Conservation (phyloP, 92 coral and sea anemone genomes). For the Blastomussa wellsi region DNA sequence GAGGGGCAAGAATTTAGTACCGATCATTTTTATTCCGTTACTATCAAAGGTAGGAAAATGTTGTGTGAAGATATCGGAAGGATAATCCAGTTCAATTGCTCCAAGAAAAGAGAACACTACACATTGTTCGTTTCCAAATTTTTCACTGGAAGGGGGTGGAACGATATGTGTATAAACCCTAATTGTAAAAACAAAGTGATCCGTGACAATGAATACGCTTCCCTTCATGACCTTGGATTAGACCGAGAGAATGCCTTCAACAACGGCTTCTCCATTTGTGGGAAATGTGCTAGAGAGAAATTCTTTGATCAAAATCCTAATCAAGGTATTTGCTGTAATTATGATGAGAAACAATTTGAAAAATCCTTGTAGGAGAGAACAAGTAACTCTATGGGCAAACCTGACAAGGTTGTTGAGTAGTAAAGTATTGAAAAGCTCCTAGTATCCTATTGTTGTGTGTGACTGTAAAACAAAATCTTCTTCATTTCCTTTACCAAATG, state of each 20-base stretch:
- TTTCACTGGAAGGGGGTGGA: no score
- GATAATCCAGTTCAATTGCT: neutral
- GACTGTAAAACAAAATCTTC: no score
- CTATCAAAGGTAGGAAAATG: neutral
- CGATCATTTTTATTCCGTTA: neutral
- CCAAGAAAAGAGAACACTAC: neutral
- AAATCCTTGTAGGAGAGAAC: no score
- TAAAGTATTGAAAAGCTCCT: no score
- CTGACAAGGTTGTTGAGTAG: no score
- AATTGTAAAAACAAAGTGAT: no score
- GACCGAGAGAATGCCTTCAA: neutral
- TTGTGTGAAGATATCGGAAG: neutral
- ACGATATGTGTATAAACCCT: no score
- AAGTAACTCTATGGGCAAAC: no score
- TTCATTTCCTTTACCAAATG: no score
- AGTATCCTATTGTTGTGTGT: no score
- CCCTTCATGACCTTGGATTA: no score
- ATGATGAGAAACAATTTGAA: neutral
- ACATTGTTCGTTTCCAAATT: conserved; percentile 18
- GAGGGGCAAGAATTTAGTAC: no score
- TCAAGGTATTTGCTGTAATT: neutral
- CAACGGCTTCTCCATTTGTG: neutral
- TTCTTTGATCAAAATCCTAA: neutral
- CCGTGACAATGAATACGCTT: neutral
- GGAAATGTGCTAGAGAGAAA: neutral